Base-by-base conservation (phyloP, 2,113 vertebrate genomes). In the Orthochromis indermauri region DNA sequence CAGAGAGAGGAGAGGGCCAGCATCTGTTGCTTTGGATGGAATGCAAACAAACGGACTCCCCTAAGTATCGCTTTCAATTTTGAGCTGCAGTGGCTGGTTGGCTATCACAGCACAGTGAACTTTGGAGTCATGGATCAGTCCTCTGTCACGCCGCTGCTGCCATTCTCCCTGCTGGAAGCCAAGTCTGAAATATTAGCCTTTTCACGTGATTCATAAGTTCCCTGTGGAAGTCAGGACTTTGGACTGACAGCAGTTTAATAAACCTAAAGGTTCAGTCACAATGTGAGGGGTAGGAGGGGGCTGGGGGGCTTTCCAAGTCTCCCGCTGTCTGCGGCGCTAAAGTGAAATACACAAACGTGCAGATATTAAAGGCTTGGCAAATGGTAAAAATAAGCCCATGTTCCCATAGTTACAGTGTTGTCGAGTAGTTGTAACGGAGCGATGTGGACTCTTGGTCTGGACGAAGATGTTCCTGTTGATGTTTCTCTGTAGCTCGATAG, bases 181-280 rank as follows among this genome's bases (percentile, higher is more conserved):
- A 5, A 68, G 61, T 68, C 83, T 92, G 90, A 93, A 92, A 92
- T 93, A 92, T 93, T 86, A 94, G 88, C 90, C 80, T 66, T 89
- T 94, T 90, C 90, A 93, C 55, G 33, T 94, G 91, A 93, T 90
- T 93, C 66, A 90, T 90, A 92, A 93, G 92, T 88, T 91, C 76
- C 45, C 45, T 53, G 79, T 82, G 73, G 86, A 85, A 93, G 85
- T 92, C 84, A 16, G 59, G 90, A 87, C 86, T 91, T 86, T 84
- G 84, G 83, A 55, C 85, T 89, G 84, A 88, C 78, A 37, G 66
- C 61, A 35, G 71, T 93, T 94, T 94, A 90, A 89, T 91, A 88
- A 93, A 92, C 31, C 81, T 92, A 89, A 94, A 94, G 80, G 71
- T 79, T 88, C 57, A 85, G 83, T 89, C 86, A 85, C 81, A 78